phyloP scores from a whole-genome alignment of 35 echinoderm and acorn worm species.

The Ptychodera flava region DNA sequence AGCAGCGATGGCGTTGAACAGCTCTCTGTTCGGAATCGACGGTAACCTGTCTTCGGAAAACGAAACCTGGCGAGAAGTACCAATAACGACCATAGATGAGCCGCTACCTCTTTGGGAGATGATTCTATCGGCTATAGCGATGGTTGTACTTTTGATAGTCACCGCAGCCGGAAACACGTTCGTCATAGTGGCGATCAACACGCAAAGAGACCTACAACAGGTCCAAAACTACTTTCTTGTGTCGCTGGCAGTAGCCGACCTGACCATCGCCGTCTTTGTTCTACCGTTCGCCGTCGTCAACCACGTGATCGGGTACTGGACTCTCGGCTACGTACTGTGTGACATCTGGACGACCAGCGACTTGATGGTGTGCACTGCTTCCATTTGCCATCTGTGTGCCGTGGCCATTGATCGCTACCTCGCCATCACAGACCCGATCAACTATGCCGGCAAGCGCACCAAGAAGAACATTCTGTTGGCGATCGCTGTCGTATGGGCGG shows the following conservation, averaged over 20 bases:
- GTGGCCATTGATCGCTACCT: constrained; percentile 68
- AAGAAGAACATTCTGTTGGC: constrained; percentile 27
- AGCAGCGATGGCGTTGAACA: background rate
- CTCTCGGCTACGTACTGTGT: constrained; percentile 26
- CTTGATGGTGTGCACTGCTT: constrained; percentile 48
- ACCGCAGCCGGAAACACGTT: constrained; percentile 41
- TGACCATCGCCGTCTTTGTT: constrained; percentile 49
- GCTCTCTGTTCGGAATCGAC: background rate
- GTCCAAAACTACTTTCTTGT: constrained; percentile 66
- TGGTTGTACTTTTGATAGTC: background rate
- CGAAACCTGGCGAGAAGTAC: no score
- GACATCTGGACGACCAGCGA: constrained; percentile 57
- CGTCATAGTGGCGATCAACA: constrained; percentile 36
- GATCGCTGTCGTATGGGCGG: constrained; percentile 52
- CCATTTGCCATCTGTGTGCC: constrained; percentile 47
- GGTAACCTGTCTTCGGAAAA: background rate
- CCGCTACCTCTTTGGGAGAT: background rate
- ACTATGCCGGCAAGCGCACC: constrained; percentile 20
- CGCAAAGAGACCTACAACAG: constrained; percentile 29
- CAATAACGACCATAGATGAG: no score
- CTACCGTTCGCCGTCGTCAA: constrained; percentile 43
- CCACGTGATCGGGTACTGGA: constrained; percentile 47
- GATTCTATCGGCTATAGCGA: background rate
- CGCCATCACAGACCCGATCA: constrained; percentile 56
- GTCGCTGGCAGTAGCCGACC: constrained; percentile 48